Evolutionary conservation across 2,888 invertebrate genomes (phyloP).

Genomic region (Himalopsyche kuldschensis): DNA sequence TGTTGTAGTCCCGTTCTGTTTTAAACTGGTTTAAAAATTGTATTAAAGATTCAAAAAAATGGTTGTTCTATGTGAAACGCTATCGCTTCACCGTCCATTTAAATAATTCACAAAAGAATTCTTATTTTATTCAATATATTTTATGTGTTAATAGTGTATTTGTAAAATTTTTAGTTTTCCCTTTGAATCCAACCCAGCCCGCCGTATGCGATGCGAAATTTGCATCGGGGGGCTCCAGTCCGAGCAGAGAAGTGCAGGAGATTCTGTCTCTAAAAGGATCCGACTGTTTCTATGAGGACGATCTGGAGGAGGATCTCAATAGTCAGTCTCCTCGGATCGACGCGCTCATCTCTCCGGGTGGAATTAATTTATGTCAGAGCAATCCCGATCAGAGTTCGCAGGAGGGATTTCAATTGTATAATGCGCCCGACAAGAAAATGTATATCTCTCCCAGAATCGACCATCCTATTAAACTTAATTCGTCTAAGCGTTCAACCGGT

Average conservation of each 20-base stretch:
- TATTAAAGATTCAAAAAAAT: not conserved
- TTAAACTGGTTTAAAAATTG: not conserved
- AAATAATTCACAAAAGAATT: no score
- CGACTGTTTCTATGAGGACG: slow-evolving; percentile 38
- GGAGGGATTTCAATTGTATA: slow-evolving; percentile 32
- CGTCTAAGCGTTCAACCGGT: slow-evolving; percentile 17
- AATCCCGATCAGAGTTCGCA: slow-evolving; percentile 14
- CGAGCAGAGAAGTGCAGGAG: slow-evolving; percentile 87
- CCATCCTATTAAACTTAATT: slow-evolving; percentile 10
- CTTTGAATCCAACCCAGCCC: slow-evolving; percentile 17
- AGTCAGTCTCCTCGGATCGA: slow-evolving; percentile 11
- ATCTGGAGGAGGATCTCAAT: slow-evolving; percentile 31
- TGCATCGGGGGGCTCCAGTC: slow-evolving; percentile 84
- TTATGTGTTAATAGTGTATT: not conserved
- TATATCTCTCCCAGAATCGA: slow-evolving; percentile 20
- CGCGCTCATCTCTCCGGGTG: not conserved
- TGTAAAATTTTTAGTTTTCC: slow-evolving; percentile 14
- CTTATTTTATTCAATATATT: no score
- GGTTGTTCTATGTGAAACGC: no score
- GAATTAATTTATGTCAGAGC: slow-evolving; percentile 4
- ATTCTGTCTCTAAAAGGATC: slow-evolving; percentile 73
- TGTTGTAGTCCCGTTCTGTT: not conserved
- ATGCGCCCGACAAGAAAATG: slow-evolving; percentile 19
- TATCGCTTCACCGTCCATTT: no score
- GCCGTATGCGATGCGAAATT: slow-evolving; percentile 48